Evolutionary conservation across 1,140 invertebrate species (phyloP).

Genomic region (Pentalonia nigronervosa): DNA sequence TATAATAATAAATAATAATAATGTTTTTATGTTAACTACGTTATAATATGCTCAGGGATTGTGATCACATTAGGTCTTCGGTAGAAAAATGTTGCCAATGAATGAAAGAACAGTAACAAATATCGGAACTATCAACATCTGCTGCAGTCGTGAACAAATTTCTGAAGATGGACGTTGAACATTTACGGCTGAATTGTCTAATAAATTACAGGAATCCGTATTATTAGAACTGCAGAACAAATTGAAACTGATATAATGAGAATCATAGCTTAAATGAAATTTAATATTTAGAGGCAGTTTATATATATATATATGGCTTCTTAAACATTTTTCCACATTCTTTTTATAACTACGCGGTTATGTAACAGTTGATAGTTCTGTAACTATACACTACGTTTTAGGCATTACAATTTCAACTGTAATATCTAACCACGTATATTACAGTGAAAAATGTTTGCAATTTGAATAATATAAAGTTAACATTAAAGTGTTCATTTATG

Average conservation of each 20-base stretch:
- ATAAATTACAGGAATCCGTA: not conserved
- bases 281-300: slow-evolving; percentile 26
- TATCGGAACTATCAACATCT: not conserved
- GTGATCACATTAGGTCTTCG: not conserved
- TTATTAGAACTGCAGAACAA: slow-evolving; percentile 9
- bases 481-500: not conserved
- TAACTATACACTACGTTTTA: not conserved
- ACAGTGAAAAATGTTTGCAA: not conserved
- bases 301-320: slow-evolving; percentile 22
- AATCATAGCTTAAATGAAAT: slow-evolving; percentile 28
- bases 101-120: not conserved
- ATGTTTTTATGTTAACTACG: not conserved
- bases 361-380: slow-evolving; percentile 17
- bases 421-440: not conserved
- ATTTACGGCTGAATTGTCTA: not conserved
- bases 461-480: not conserved
- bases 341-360: not conserved
- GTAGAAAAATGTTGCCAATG: not conserved
- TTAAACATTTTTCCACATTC: slow-evolving; percentile 7
- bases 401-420: not conserved
- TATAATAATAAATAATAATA: not conserved
- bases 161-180: not conserved
- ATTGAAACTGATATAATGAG: slow-evolving; percentile 25
- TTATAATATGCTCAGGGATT: not conserved
- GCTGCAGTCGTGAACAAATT: not conserved